Base-by-base conservation (phyloP, 1,140 invertebrate genomes). In the Zelostemma sp. region DNA sequence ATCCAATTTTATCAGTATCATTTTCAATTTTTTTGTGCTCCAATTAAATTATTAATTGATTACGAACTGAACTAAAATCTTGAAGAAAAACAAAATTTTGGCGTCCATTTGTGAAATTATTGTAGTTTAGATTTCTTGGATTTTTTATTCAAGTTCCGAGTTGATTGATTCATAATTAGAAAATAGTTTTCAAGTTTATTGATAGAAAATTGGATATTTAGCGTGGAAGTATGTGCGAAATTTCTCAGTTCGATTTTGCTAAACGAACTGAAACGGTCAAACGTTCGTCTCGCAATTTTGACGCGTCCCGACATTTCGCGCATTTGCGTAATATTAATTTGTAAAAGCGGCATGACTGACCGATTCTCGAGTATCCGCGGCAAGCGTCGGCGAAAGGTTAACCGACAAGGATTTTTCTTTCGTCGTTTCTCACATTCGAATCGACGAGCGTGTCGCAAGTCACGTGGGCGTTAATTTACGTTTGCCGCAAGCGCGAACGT, bases 391-490 rank as follows among this genome's bases (percentile, higher is more conserved):
- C 50, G 74, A 74, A 77, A 74, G 74, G 58, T 73, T 74, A 8
- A 70, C 49, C 65, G 67, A 68, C 66, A 59, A 61, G 47, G 17
- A 21, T 69, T 71, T 67, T 59, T 53, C 51, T 4, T 12, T 12
- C 14, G 14, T 40, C 14, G 14, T 40, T 40, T 40, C n/a, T 40
- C 14, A 12, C 35, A 40, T 40, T 5, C 35, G 5, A 12, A 2
- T 40, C n/a, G 25, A 28, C 3, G 5, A 40, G 14, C n/a, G 35
- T 40, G 35, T 40, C 35, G 35, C 5, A 40, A 40, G 11, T 40
- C 4, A 4, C 35, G 75, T 74, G 64, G 75, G 72, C 72, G 76
- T 76, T 64, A 74, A 78, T 77, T 74, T 66, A 67, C 70, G 40
- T 68, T 50, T 35, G 56, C 41, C 58, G 40, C 40, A 41, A 59